phyloP scores from a whole-genome alignment of 2,113 vertebrate genomes.

The Archocentrus centrarchus region DNA sequence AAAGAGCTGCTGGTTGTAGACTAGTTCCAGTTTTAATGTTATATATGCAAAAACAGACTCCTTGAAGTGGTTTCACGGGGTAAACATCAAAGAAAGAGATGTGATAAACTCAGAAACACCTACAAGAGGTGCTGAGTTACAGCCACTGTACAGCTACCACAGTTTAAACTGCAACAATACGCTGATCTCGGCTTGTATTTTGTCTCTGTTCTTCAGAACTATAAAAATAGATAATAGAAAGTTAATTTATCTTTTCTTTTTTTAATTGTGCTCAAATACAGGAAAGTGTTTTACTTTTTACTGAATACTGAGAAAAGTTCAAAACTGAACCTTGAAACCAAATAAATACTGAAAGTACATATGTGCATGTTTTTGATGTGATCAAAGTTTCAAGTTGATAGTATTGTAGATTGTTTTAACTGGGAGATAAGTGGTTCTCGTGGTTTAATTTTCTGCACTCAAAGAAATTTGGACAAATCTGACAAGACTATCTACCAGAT shows the following conservation, averaged over 20 bases:
- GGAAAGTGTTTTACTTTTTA: too few species aligned
- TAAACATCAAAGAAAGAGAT: not conserved
- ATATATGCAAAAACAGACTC: not conserved
- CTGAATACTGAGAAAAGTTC: too few species aligned
- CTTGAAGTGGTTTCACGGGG: not conserved
- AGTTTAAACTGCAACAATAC: not conserved
- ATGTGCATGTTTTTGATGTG: not conserved
- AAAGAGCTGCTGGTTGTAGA: not conserved
- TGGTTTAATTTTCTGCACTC: conserved; percentile 35
- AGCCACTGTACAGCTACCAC: not conserved
- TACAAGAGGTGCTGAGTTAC: not conserved
- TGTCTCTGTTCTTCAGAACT: not conserved
- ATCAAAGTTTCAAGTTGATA: conserved; percentile 21
- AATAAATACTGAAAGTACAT: not conserved
- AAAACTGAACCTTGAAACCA: too few species aligned
- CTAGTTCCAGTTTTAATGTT: not conserved
- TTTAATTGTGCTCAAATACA: too few species aligned
- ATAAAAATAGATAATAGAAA: too few species aligned
- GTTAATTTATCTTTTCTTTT: too few species aligned
- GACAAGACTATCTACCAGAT: conserved; percentile 38
- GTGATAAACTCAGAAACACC: not conserved
- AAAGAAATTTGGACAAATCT: conserved; percentile 17
- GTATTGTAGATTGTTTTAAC: not conserved
- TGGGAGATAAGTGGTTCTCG: conserved; percentile 18
- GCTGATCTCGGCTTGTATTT: not conserved